Conservation (phyloP, 1,140 invertebrate genomes). For the Drosophila erecta region DNA sequence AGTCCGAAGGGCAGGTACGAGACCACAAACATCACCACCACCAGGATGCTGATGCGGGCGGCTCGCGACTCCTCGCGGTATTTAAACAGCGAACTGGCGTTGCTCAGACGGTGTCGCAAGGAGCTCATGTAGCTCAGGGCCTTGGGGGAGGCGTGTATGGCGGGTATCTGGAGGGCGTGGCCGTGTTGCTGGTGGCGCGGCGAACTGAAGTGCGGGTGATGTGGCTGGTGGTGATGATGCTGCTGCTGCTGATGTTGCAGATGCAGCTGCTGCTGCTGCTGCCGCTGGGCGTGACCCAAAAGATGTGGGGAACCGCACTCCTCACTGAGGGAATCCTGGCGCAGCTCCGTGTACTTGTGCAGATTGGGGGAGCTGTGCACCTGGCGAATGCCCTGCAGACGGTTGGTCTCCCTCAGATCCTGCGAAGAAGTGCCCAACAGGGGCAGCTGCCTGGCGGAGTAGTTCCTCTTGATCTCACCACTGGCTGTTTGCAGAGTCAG, state of each 20-base stretch:
- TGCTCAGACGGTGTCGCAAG: slow-evolving; percentile 90
- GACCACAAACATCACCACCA: slow-evolving; percentile 89
- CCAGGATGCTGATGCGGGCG: slow-evolving; percentile 90
- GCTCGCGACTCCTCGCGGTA: slow-evolving; percentile 93
- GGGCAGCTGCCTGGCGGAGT: slow-evolving; percentile 74
- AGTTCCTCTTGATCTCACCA: slow-evolving; percentile 80
- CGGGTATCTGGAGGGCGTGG: slow-evolving; percentile 77
- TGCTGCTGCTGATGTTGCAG: slow-evolving; percentile 34
- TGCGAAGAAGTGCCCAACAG: slow-evolving; percentile 74
- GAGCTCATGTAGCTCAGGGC: slow-evolving; percentile 88
- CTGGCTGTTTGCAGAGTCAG: slow-evolving; percentile 74
- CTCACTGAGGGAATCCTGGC: slow-evolving; percentile 52
- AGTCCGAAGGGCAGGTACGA: slow-evolving; percentile 90
- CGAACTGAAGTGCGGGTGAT: slow-evolving; percentile 55
- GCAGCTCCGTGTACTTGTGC: slow-evolving; percentile 72
- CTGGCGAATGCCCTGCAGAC: slow-evolving; percentile 74
- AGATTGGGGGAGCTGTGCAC: slow-evolving; percentile 83
- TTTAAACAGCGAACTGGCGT: slow-evolving; percentile 92
- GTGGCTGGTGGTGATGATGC: slow-evolving; percentile 50
- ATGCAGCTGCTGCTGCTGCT: slow-evolving; percentile 52
- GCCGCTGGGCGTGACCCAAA: slow-evolving; percentile 64
- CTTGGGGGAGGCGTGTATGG: slow-evolving; percentile 81
- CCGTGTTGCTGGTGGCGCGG: slow-evolving; percentile 32
- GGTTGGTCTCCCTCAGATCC: slow-evolving; percentile 60
- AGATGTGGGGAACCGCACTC: slow-evolving; percentile 64